These are phyloP conservation scores for Phataginus tricuspis DNA, from an alignment of 2,797 vertebrate genomes.

Conservation along the genomic window DNA sequence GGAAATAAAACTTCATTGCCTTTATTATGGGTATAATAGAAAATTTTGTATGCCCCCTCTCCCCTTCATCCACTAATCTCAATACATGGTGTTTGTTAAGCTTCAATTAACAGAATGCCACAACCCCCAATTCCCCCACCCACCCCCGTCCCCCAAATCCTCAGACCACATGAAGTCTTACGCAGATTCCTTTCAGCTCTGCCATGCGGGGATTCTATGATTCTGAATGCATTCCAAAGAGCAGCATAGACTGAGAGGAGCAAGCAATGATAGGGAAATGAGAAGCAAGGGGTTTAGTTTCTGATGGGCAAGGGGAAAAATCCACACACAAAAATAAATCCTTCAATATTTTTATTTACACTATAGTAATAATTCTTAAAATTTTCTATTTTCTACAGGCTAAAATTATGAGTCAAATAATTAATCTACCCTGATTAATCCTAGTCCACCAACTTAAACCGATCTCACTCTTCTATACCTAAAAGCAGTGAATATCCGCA, in stretches of 20 bases:
- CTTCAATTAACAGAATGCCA: not conserved
- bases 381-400: not conserved
- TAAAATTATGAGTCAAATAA: conserved; percentile 32
- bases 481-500: not conserved
- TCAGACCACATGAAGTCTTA: not conserved
- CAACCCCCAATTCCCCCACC: no score
- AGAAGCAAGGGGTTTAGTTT: not conserved
- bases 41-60: not conserved
- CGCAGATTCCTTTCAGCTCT: not conserved
- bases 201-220: not conserved
- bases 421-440: not conserved
- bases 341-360: not conserved
- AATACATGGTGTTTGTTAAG: not conserved
- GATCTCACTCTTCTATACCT: not conserved
- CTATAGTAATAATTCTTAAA: not conserved
- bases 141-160: not conserved
- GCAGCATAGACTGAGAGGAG: not conserved
- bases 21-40: not conserved
- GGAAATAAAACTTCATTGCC: conserved; percentile 4
- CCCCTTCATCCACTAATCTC: not conserved
- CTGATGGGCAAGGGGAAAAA: not conserved
- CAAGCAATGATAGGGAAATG: not conserved
- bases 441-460: not conserved
- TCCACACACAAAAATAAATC: not conserved
- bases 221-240: not conserved